Conservation (phyloP, 35 echinoderm and acorn worm genomes). For the Strongylocentrotus purpuratus region DNA sequence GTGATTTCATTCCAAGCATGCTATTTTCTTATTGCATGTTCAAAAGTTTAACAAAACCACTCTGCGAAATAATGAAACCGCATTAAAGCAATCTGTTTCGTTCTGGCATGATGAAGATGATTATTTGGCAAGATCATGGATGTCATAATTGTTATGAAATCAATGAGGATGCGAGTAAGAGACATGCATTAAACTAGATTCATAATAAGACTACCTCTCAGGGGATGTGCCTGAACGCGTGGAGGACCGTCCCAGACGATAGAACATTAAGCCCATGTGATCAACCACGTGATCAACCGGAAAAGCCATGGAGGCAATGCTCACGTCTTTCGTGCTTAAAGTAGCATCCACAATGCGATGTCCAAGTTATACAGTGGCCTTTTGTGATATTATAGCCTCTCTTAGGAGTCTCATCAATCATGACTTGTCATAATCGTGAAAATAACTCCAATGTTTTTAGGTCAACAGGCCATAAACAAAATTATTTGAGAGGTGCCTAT, state of each 20-base stretch:
- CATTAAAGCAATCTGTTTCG: too few relatives aligned
- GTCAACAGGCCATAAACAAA: not conserved
- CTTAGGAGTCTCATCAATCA: not conserved
- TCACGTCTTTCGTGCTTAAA: not conserved
- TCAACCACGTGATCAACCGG: not conserved
- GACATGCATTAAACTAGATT: not conserved
- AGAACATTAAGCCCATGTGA: not conserved
- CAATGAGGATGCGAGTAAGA: not conserved
- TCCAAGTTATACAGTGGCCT: not conserved
- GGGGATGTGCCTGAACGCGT: not conserved
- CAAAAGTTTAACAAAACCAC: too few relatives aligned
- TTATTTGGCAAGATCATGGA: too few relatives aligned
- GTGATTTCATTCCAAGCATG: too few relatives aligned
- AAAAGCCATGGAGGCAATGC: not conserved
- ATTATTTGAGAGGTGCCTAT: not conserved
- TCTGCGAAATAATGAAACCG: too few relatives aligned
- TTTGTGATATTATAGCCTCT: not conserved
- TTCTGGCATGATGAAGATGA: too few relatives aligned
- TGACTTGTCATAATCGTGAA: not conserved
- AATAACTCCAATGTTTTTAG: not conserved
- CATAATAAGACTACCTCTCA: not conserved
- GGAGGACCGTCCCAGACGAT: not conserved
- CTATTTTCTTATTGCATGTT: too few relatives aligned
- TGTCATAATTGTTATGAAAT: too few relatives aligned
- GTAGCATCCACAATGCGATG: not conserved